A percentile compares a stretch with the other conserved stretches of the same genome.
Evolutionary conservation across 2,888 invertebrate genomes (phyloP).

Genomic region (Ophonus ardosiacus): DNA sequence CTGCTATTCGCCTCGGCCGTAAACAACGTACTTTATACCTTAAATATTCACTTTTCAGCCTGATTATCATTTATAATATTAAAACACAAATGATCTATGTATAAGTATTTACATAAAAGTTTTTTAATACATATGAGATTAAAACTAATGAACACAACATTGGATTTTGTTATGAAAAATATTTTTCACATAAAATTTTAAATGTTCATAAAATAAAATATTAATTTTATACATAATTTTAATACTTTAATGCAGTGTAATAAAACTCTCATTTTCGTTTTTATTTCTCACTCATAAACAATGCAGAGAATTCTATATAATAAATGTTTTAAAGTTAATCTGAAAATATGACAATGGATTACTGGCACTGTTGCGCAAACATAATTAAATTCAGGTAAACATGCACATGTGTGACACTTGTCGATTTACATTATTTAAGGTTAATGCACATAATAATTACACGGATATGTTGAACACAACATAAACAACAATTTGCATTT

Average conservation of each 20-base stretch:
- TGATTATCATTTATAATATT: too few species aligned
- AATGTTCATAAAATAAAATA: not conserved
- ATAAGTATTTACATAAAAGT: not conserved
- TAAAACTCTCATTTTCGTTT: not conserved
- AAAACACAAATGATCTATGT: too few species aligned
- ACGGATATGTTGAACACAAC: not conserved
- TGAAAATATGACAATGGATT: conserved; percentile 39
- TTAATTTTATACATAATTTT: not conserved
- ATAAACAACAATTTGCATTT: not conserved
- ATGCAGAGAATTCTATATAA: not conserved
- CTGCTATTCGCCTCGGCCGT: too few species aligned
- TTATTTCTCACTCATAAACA: not conserved
- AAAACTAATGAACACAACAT: not conserved
- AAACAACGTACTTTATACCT: too few species aligned
- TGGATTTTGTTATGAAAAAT: not conserved
- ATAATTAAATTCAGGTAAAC: conserved; percentile 52
- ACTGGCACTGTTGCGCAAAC: conserved; percentile 2
- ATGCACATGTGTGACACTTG: conserved; percentile 45
- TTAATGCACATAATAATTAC: not conserved
- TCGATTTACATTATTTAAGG: conserved; percentile 1
- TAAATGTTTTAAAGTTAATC: conserved; percentile 8
- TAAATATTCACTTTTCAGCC: too few species aligned
- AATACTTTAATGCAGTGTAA: not conserved
- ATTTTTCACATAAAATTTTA: not conserved
- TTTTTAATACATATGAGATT: not conserved